Conservation (phyloP, 2,113 vertebrate species). For the Ursus arctos region DNA sequence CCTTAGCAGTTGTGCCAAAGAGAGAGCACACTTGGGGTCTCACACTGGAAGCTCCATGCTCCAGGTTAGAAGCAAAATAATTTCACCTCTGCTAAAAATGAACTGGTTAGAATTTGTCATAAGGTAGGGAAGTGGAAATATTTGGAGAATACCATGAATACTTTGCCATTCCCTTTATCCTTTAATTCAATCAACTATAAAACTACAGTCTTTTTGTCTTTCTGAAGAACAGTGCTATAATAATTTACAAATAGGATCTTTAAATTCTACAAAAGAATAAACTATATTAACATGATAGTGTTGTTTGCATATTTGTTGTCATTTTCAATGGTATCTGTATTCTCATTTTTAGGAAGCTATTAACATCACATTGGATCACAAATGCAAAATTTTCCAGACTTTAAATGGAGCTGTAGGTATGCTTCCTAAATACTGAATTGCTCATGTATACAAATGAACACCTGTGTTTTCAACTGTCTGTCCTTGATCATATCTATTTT, state of each 20-base stretch:
- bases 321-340: constrained; percentile 49
- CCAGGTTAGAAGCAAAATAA: background rate
- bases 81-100: background rate
- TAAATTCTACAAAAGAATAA: background rate
- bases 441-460: background rate
- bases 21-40: no score
- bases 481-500: background rate
- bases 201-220: background rate
- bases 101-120: background rate
- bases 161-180: background rate
- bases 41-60: background rate
- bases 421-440: constrained; percentile 63
- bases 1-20: background rate
- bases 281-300: background rate
- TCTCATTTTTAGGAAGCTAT: constrained; percentile 90
- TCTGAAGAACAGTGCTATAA: background rate
- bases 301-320: background rate
- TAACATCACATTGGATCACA: constrained; percentile 98
- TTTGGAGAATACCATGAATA: background rate
- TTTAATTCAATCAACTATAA: background rate
- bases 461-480: background rate
- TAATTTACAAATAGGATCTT: background rate
- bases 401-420: constrained; percentile 97
- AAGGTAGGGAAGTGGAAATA: background rate
- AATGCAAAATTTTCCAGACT: constrained; percentile 97